phyloP scores from a whole-genome alignment of 2,797 vertebrate genomes.

The Channallabes apus region DNA sequence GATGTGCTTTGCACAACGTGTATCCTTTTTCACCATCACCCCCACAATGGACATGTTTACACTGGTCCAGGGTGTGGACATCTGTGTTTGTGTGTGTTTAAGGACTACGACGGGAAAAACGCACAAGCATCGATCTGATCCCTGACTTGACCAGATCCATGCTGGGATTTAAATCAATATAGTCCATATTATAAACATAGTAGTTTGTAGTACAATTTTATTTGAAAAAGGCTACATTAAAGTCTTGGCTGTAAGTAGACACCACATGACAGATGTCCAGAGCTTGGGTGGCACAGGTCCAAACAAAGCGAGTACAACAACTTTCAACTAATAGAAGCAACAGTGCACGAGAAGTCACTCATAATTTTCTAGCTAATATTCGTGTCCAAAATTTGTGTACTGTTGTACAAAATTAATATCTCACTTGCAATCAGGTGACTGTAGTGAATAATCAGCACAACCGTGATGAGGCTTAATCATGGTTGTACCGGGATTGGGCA shows the following conservation, averaged over 20 bases:
- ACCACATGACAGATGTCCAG: background rate
- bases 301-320: background rate
- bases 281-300: background rate
- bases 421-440: background rate
- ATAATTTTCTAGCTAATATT: background rate
- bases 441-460: background rate
- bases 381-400: no score
- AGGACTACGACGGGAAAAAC: background rate
- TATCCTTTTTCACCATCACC: background rate
- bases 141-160: background rate
- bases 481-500: no score
- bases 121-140: background rate
- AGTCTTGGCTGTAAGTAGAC: background rate
- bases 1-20: background rate
- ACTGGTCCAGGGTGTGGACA: conserved; percentile 1
- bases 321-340: background rate
- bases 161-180: background rate
- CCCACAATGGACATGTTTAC: background rate
- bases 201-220: background rate
- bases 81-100: conserved; percentile 20
- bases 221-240: background rate
- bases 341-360: background rate
- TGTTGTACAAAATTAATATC: background rate
- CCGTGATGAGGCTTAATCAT: no score
- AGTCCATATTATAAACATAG: background rate